Evolutionary conservation across 2,797 vertebrate species (phyloP).

Genomic region (Corythornis leucogaster): DNA sequence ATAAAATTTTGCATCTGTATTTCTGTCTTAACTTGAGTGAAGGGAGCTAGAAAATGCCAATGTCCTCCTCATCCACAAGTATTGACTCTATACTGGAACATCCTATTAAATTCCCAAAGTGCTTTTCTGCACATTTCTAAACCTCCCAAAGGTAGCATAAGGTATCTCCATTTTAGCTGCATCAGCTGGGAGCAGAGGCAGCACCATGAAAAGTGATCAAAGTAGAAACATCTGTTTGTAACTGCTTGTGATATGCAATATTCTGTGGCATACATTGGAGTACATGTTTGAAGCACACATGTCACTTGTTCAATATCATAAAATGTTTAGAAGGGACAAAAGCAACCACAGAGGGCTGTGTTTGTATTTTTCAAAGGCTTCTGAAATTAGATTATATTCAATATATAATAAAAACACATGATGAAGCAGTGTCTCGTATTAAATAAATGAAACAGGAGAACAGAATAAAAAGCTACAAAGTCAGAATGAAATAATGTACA

Average conservation of each 20-base stretch:
- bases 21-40: not conserved
- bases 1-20: not conserved
- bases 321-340: not conserved
- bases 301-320: not conserved
- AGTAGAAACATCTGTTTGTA: not conserved
- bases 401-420: not conserved
- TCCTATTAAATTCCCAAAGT: not conserved
- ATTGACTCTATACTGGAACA: not conserved
- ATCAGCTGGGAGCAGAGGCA: rapidly evolving
- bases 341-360: not conserved
- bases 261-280: not conserved
- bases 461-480: not conserved
- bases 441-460: not conserved
- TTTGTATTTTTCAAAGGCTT: not conserved
- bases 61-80: not conserved
- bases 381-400: not conserved
- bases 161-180: not conserved
- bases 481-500: not conserved
- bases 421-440: not conserved
- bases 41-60: not conserved
- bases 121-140: not conserved
- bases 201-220: not conserved
- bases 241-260: not conserved
- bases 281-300: rapidly evolving
- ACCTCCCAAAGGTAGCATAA: not conserved